Evolutionary conservation across 2,797 vertebrate genomes (phyloP).

Genomic region (Triplophysa yarkandensis): DNA sequence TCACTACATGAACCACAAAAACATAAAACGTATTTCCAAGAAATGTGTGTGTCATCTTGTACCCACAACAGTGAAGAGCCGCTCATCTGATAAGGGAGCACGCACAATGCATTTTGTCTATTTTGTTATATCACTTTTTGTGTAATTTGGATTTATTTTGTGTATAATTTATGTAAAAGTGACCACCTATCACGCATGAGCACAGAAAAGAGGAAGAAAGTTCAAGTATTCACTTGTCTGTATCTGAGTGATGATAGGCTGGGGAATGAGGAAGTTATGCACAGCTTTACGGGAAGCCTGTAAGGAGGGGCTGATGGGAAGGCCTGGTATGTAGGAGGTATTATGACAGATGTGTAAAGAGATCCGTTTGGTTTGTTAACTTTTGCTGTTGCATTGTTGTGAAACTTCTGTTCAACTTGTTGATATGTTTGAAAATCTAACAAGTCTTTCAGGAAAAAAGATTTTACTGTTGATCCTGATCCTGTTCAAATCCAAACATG

Average conservation of each 20-base stretch:
- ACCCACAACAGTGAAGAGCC: background rate
- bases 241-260: conserved; percentile 64
- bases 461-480: too few relatives aligned
- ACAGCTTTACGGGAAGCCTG: conserved; percentile 76
- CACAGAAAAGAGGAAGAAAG: conserved; percentile 62
- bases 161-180: conserved; percentile 27
- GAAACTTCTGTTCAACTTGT: conserved; percentile 3
- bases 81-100: background rate
- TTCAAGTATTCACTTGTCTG: conserved; percentile 71
- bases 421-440: conserved; percentile 18
- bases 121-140: too few relatives aligned
- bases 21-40: conserved; percentile 12
- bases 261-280: conserved; percentile 80
- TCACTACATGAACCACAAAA: background rate
- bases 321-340: conserved; percentile 62
- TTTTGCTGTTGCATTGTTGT: background rate
- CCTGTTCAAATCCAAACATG: too few relatives aligned
- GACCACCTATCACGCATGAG: conserved; percentile 8
- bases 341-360: conserved; percentile 64
- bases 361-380: conserved; percentile 26
- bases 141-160: background rate
- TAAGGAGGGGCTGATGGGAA: conserved; percentile 71
- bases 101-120: background rate
- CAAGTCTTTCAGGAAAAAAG: background rate
- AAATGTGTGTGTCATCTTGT: conserved; percentile 15